Evolutionary conservation across 2,888 invertebrate genomes (phyloP).

Genomic region (Octonoba sinensis): DNA sequence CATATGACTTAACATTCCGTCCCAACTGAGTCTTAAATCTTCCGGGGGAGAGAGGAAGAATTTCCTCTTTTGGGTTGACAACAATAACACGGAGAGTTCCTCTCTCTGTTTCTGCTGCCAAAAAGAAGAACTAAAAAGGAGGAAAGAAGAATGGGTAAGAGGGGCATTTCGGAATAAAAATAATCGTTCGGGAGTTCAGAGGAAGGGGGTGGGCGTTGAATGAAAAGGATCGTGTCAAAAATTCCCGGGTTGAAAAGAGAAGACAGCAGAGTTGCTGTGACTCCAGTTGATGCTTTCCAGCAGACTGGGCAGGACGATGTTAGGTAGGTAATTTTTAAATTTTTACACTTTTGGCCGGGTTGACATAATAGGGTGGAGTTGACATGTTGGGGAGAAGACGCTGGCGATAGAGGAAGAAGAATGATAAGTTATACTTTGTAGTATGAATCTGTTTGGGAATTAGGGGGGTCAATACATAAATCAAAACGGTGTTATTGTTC

Average conservation of each 20-base stretch:
- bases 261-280: conserved; percentile 3
- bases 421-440: neutral
- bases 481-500: no score
- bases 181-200: conserved; percentile 21
- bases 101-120: neutral
- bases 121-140: conserved; percentile 24
- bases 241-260: neutral
- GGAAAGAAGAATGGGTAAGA: conserved; percentile 15
- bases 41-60: neutral
- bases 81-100: conserved; percentile 19
- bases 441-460: no score
- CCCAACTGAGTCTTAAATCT: neutral
- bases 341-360: conserved; percentile 39
- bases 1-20: neutral
- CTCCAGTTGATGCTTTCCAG: conserved; percentile 8
- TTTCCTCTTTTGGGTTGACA: neutral
- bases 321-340: conserved; percentile 49
- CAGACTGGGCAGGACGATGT: conserved; percentile 20
- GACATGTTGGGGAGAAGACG: conserved; percentile 6
- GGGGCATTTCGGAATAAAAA: conserved; percentile 34
- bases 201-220: neutral
- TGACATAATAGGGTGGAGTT: conserved; percentile 24
- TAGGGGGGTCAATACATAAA: no score
- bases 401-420: neutral
- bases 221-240: conserved; percentile 32